Conservation (phyloP, 2,113 vertebrate species). For the Microtus oregoni region DNA sequence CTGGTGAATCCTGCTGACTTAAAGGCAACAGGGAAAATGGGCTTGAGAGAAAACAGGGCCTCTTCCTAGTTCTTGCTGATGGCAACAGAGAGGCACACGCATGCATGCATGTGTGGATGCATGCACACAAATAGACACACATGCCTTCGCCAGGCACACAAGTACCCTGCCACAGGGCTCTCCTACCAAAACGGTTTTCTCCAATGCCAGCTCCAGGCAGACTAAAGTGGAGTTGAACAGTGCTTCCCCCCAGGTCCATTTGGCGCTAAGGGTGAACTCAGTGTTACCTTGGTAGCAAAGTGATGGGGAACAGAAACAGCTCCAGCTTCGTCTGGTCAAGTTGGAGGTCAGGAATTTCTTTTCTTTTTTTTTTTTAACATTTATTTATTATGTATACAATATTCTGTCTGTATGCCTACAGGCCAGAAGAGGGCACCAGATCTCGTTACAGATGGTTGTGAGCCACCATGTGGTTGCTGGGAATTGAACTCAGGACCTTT, state of each 20-base stretch:
- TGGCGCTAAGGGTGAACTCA: not conserved
- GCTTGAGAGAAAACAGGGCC: not conserved
- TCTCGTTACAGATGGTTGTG: too few species aligned
- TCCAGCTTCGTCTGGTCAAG: accelerated
- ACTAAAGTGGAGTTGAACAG: accelerated
- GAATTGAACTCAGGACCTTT: too few species aligned
- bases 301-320: accelerated
- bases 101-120: not conserved
- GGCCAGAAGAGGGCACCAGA: too few species aligned
- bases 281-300: accelerated
- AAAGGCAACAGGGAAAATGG: accelerated
- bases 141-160: accelerated
- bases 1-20: not conserved
- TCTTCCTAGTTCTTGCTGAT: too few species aligned
- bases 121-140: accelerated
- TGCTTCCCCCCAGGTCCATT: accelerated
- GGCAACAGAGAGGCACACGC: not conserved
- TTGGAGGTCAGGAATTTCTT: not conserved
- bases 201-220: not conserved
- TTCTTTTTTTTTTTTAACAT: too few species aligned
- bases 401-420: too few species aligned
- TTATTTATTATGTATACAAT: too few species aligned
- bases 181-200: not conserved
- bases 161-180: not conserved
- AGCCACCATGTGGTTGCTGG: too few species aligned